Evolutionary conservation across 2,113 vertebrate species (phyloP), one percentile per base, ranked within the genome.

Genomic region (Mustela lutreola): DNA sequence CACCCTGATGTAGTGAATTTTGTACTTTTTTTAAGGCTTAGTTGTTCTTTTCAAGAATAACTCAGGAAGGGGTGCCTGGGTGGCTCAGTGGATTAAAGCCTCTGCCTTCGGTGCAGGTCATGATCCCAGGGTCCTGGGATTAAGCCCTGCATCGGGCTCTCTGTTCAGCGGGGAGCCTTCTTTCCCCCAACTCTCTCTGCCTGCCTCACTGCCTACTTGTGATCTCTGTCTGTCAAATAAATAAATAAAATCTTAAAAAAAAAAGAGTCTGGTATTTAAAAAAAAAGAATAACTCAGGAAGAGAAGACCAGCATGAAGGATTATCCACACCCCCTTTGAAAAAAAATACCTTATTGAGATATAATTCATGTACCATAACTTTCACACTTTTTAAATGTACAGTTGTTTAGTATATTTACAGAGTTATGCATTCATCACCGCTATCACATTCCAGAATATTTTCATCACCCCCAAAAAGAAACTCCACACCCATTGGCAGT

Each of bases 11-110:
- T 70, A 36, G n/a, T 58, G 6, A 91, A 16, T 67, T 42, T 94
- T 89, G 11, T 53, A 60, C 33, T 67, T 89, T 56, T 94, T 63
- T 96, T 45, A 96, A 91, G 83, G 14, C 28, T 92, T 60, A 53
- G 45, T 84, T 84, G 33, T 62, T 94, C 21, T 63, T 21, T 63
- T 95, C 15, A 85, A 83, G 63, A 76, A 67, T 82, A 82, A 65
- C 67, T 73, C 58, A 19, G 48, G 48, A 39, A 81, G 79, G 53
- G 16, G 53, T 56, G 53, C 16, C 16, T 56, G 53, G 53, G 53
- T 56, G 53, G 5, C 53, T 56, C 53, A 56, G 53, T 56, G 53
- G 53, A 18, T 56, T 18, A 56, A 56, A 18, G 53, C 53, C 53
- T 56, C 16, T 56, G 53, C 53, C 53, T 56, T 56, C 1, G 16